A percentile compares a stretch with the other conserved stretches of the same genome.
Evolutionary conservation across 2,888 invertebrate genomes (phyloP).

Genomic region (Drosophila planitibia): DNA sequence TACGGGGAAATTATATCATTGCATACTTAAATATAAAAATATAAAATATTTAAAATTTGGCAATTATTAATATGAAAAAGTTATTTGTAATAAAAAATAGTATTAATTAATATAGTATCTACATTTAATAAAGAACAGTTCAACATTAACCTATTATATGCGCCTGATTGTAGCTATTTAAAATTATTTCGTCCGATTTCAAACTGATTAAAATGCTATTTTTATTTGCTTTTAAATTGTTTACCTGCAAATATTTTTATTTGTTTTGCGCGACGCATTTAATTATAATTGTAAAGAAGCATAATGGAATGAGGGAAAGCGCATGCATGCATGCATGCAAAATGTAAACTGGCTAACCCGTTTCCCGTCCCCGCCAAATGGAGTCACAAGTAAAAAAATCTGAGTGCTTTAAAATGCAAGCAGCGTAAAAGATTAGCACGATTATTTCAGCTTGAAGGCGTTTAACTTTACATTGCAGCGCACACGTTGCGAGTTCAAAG

Average conservation of each 20-base stretch:
- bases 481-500: constrained; percentile 71
- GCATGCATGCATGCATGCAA: constrained; percentile 64
- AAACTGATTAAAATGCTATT: constrained; percentile 50
- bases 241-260: constrained; percentile 48
- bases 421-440: constrained; percentile 83
- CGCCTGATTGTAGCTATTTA: constrained; percentile 11
- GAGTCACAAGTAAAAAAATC: constrained; percentile 6
- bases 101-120: not conserved
- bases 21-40: not conserved
- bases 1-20: not conserved
- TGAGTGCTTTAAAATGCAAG: constrained; percentile 82
- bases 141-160: not conserved
- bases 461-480: constrained; percentile 62
- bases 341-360: constrained; percentile 44
- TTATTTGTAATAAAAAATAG: not conserved
- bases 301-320: not conserved
- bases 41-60: not conserved
- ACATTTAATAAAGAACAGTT: not conserved
- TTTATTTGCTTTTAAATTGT: constrained; percentile 58
- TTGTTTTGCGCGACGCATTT: constrained; percentile 50
- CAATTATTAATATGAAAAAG: not conserved
- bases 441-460: constrained; percentile 72
- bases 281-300: constrained; percentile 60
- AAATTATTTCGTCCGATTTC: constrained; percentile 15
- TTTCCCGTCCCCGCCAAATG: not conserved